Percentiles rank a stretch among this genome's conserved stretches.
Conservation (phyloP, 2,797 vertebrate species). For the Gallirallus australis region DNA sequence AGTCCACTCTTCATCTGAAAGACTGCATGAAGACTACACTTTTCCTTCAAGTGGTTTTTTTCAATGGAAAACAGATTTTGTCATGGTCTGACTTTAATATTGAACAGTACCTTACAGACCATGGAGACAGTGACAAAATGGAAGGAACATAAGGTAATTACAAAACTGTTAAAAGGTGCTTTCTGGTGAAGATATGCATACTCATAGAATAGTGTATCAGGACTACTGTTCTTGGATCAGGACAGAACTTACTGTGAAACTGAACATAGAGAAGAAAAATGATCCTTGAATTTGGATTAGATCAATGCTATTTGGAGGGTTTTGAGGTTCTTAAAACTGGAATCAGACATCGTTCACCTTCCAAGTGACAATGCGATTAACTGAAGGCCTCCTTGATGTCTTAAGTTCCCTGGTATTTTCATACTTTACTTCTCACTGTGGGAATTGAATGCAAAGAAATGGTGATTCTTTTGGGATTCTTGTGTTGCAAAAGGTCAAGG, state of each 20-base stretch:
- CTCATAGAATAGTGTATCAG: not conserved
- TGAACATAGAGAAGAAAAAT: not conserved
- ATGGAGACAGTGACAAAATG: not conserved
- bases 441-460: slow-evolving; percentile 44
- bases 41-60: not conserved
- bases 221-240: not conserved
- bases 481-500: slow-evolving; percentile 30
- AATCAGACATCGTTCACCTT: slow-evolving; percentile 43
- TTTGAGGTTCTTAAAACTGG: slow-evolving; percentile 21
- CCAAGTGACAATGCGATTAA: not conserved
- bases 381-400: slow-evolving; percentile 9
- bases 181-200: not conserved
- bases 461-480: slow-evolving; percentile 6
- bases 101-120: not conserved
- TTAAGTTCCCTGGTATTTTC: slow-evolving; percentile 25
- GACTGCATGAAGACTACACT: not conserved
- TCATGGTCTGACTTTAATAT: not conserved
- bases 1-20: not conserved
- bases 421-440: not conserved
- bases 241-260: not conserved
- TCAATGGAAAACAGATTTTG: not conserved
- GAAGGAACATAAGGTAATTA: not conserved
- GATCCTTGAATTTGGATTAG: not conserved
- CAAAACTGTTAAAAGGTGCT: not conserved
- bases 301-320: not conserved